phyloP scores from a whole-genome alignment of 2,888 invertebrate species.

The Sipha maydis region DNA sequence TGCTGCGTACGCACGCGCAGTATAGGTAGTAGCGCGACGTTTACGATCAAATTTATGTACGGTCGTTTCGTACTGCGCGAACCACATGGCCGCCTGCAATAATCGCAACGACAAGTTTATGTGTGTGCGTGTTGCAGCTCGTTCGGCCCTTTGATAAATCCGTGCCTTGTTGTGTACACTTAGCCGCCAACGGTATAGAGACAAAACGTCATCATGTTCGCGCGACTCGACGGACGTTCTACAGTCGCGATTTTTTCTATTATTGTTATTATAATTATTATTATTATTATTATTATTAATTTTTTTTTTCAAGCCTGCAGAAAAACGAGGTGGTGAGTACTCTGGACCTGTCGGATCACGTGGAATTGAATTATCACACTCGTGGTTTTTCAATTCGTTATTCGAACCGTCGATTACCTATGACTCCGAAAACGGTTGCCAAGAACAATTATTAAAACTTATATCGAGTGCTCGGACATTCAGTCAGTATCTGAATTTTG shows the following conservation, averaged over 20 bases:
- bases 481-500: background rate
- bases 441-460: background rate
- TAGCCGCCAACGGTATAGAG: background rate
- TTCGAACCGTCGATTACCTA: too few relatives aligned
- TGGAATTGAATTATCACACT: background rate
- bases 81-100: too few relatives aligned
- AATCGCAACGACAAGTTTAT: background rate
- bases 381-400: background rate
- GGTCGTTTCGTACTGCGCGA: background rate
- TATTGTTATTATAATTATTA: too few relatives aligned
- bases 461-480: background rate
- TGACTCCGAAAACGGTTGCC: background rate
- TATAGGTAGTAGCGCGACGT: background rate
- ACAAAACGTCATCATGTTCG: background rate
- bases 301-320: too few relatives aligned
- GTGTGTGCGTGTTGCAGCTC: background rate
- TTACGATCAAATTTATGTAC: slow-evolving; percentile 7
- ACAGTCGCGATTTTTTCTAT: too few relatives aligned
- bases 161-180: background rate
- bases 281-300: too few relatives aligned
- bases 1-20: background rate
- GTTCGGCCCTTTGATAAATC: background rate
- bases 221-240: too few relatives aligned
- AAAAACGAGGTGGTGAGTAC: too few relatives aligned
- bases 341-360: background rate